phyloP scores from a whole-genome alignment of 2,888 invertebrate genomes.

The Rhagium mordax region DNA sequence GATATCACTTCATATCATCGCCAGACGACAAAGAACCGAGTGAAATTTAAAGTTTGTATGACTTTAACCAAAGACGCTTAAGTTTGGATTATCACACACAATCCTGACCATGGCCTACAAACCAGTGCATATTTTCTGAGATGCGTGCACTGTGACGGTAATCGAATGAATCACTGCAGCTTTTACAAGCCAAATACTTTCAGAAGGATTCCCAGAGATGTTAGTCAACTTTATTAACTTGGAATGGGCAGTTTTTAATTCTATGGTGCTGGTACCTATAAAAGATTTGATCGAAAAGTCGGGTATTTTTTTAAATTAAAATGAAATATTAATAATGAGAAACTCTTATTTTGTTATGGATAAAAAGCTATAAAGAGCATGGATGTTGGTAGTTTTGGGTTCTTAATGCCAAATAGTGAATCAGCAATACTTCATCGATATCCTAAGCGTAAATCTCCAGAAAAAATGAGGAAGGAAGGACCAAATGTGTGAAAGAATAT shows the following conservation, averaged over 20 bases:
- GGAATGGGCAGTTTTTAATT: not conserved
- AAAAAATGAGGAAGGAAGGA: too few species aligned
- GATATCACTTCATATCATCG: not conserved
- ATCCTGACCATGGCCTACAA: not conserved
- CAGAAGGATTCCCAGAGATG: not conserved
- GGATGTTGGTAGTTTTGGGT: too few species aligned
- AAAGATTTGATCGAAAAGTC: too few species aligned
- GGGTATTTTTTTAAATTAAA: too few species aligned
- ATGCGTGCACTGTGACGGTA: not conserved
- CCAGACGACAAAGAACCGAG: conserved; percentile 10
- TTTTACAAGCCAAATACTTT: not conserved
- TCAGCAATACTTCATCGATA: too few species aligned
- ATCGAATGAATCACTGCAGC: not conserved
- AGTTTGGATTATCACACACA: not conserved
- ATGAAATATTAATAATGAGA: too few species aligned
- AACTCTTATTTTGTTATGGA: too few species aligned
- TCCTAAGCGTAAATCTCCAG: too few species aligned
- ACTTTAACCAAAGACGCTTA: not conserved
- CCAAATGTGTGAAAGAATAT: too few species aligned
- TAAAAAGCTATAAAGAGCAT: too few species aligned
- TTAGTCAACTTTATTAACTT: not conserved
- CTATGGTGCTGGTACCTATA: too few species aligned
- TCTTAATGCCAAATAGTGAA: too few species aligned
- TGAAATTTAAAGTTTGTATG: not conserved
- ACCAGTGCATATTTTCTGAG: not conserved